Base-by-base conservation (phyloP, 1,140 invertebrate genomes). In the Atta colombica region DNA sequence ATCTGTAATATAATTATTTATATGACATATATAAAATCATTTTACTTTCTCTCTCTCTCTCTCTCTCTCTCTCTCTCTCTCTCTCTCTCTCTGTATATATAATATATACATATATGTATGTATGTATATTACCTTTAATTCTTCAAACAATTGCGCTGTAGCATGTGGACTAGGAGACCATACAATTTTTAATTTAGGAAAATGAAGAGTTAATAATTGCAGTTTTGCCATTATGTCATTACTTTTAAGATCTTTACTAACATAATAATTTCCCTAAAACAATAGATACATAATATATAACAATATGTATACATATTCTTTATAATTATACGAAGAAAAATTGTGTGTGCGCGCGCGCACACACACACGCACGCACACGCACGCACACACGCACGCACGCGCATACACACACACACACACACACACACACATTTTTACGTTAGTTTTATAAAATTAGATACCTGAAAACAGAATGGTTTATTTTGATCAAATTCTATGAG, bases 401-500 rank as follows among this genome's bases (percentile, higher is more conserved):
- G 5, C 31, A 6, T 5, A 35, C 31, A 35, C 31, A 35, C 0
- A 25, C 25, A 25, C 7, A 31, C 3, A 31, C 31, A 31, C 3
- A 31, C 31, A 6, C 31, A 35, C 31, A 35, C 31, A 35, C 0
- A 25, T n/a, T 71, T 55, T 81, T 39, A 14, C n/a, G 12, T 49
- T 10, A 51, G 21, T 60, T 35, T 63, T 61, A 31, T 61, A 87
- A 69, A 39, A 84, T 58, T 58, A 53, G 10, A 7, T 95, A 98
- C 98, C 96, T 98, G 98, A 85, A 99, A 96, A 92, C 97, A 97
- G 93, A 99, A 99, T 18, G 98, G 97, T 95, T 98, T 98, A 91
- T 98, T 98, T 93, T 98, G 97, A 96, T 99, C 99, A 96, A 99
- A 99, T 95, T 99, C 99, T 82, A 99, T 99, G 0, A 99, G 96